Conservation (phyloP, 2,797 vertebrate species). For the Microhierax caerulescens region DNA sequence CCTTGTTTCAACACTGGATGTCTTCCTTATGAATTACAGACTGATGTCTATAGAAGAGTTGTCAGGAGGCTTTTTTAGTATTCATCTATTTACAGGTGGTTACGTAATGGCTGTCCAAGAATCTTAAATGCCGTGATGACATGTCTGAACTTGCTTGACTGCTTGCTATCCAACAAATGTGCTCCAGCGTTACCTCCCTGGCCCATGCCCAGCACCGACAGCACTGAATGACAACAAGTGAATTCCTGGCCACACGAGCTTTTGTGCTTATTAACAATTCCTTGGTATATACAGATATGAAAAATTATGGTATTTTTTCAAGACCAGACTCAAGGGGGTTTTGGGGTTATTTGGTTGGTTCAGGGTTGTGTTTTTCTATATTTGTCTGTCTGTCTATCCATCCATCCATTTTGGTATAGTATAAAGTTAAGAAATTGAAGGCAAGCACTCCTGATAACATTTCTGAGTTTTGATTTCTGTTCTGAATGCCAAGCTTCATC, state of each 20-base stretch:
- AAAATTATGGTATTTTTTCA: background rate
- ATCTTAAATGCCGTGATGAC: background rate
- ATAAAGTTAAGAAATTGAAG: background rate
- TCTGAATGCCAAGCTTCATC: background rate
- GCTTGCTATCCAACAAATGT: background rate
- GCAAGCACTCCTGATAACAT: background rate
- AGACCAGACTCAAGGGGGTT: fast-evolving
- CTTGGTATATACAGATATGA: background rate
- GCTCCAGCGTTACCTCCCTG: fast-evolving
- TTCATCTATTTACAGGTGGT: background rate
- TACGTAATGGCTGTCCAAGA: background rate
- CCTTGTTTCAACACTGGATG: background rate
- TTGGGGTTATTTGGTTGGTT: background rate
- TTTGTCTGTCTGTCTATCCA: background rate
- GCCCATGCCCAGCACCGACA: fast-evolving
- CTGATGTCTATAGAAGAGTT: background rate
- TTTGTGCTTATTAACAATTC: background rate
- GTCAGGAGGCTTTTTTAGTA: background rate
- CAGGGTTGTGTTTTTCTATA: background rate
- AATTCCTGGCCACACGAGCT: background rate
- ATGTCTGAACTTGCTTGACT: background rate
- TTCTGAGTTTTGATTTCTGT: background rate
- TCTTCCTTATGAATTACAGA: background rate
- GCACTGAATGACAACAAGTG: fast-evolving
- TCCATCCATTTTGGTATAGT: background rate